Conservation (phyloP, 2,888 invertebrate species). For the Lymantria monacha region DNA sequence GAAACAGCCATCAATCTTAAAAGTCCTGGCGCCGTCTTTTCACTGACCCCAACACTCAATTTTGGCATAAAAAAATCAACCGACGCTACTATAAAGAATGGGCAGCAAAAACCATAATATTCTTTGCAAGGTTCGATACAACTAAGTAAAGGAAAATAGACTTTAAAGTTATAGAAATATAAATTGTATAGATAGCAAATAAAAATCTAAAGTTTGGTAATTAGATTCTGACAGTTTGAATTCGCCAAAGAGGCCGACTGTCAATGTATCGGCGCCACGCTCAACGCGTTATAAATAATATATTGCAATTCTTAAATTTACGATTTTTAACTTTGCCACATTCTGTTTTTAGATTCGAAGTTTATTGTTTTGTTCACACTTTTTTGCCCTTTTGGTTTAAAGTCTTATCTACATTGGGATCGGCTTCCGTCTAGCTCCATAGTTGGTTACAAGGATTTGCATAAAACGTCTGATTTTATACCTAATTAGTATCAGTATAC, state of each 20-base stretch:
- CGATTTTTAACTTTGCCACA: conserved; percentile 47
- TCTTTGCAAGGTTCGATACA: conserved; percentile 23
- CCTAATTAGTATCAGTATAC: conserved; percentile 4
- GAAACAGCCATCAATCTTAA: conserved; percentile 69
- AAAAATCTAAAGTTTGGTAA: conserved; percentile 53
- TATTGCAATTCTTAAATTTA: conserved; percentile 55
- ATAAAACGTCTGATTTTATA: conserved; percentile 5
- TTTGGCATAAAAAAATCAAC: conserved; percentile 50
- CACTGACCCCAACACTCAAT: conserved; percentile 70
- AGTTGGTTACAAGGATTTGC: conserved; percentile 5
- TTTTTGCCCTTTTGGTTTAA: conserved; percentile 13
- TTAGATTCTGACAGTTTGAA: conserved; percentile 79
- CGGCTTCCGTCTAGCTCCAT: conserved; percentile 12
- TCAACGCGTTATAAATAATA: conserved; percentile 68
- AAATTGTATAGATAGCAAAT: conserved; percentile 24
- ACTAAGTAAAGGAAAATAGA: conserved; percentile 25
- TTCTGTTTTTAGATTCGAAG: conserved; percentile 32
- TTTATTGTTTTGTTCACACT: conserved; percentile 21
- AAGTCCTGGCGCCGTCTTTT: conserved; percentile 63
- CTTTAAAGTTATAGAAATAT: conserved; percentile 33
- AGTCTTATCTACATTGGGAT: conserved; percentile 10
- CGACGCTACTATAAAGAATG: conserved; percentile 70
- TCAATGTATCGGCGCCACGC: conserved; percentile 76
- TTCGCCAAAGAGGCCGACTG: conserved; percentile 76
- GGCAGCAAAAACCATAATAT: conserved; percentile 62